Evolutionary conservation across 2,113 vertebrate species (phyloP).

Genomic region (Mesembrinibis cayennensis): DNA sequence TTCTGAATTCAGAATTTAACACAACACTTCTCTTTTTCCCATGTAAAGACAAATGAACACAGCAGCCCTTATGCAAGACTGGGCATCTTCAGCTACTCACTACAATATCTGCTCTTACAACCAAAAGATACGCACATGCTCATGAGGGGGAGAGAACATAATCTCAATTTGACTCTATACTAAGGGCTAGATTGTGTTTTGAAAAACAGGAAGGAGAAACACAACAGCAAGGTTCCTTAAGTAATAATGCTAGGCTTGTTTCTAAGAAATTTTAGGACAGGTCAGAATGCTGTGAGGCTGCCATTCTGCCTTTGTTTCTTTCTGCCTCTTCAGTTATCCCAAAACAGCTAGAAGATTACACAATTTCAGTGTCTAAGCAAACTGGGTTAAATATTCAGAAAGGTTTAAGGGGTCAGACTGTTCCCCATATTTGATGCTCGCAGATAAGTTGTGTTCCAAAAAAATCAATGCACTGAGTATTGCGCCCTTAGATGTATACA

Average conservation of each 20-base stretch:
- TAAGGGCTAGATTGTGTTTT: not conserved
- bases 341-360: not conserved
- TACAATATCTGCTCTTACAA: not conserved
- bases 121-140: not conserved
- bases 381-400: not conserved
- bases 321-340: not conserved
- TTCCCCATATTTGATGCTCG: not conserved
- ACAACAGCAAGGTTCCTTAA: not conserved
- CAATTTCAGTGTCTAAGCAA: not conserved
- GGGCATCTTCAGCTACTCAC: not conserved
- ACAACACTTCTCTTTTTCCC: not conserved
- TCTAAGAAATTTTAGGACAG: not conserved
- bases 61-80: not conserved
- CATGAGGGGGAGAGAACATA: not conserved
- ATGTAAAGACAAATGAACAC: not conserved
- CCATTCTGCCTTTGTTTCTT: not conserved
- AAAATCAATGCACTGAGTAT: not conserved
- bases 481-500: rapidly evolving
- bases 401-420: not conserved
- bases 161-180: not conserved
- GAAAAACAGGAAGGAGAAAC: not conserved
- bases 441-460: not conserved
- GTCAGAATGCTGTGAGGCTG: not conserved
- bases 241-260: not conserved
- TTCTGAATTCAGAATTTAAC: not conserved